Evolutionary conservation across 2,888 invertebrate species (phyloP), one percentile per base, ranked within the genome.

Genomic region (Saturnia pavonia): DNA sequence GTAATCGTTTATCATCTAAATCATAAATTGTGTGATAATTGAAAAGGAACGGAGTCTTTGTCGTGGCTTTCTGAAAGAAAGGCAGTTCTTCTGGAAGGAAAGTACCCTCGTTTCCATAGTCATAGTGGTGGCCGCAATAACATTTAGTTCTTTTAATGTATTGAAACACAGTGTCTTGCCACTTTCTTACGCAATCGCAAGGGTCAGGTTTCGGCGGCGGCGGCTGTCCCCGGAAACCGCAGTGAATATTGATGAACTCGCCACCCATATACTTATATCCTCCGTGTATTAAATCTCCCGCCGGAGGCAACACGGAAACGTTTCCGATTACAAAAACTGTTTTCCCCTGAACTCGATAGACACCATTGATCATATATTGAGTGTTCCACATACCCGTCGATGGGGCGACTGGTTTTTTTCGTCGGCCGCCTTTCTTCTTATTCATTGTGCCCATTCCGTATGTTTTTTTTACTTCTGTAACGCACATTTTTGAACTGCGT

Each of bases 21-120:
- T 92, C 85, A 69, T 81, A 93, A 72, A 93, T 92, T n/a, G 86
- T 89, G 40, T 88, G 76, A 74, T 90, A 91, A 69, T 92, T 88
- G 71, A 93, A 90, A 51, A 81, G 69, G 14, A 78, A 81, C 0
- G 88, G 85, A 48, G 73, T 16, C 51, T 83, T 76, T 16, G 76
- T 78, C 0, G 90, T 87, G 4, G 92, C 82, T 76, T 89, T 91
- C 70, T 85, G 73, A 74, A 93, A 93, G 73, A 78, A 92, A 1
- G 88, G 88, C 22, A 90, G 74, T 70, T 91, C 91, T 0, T 91
- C 88, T 8, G 83, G 74, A 11, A 81, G 78, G 71, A 91, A 91
- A 0, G 74, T 71, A 1, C 88, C 91, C 73, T 91, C 89, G 71
- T 92, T 88, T 16, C 83, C 80, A 69, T 84, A 91, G 74, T 93